These are phyloP conservation scores for Ophion costatus DNA, from an alignment of 2,888 invertebrate genomes.

Conservation along the genomic window DNA sequence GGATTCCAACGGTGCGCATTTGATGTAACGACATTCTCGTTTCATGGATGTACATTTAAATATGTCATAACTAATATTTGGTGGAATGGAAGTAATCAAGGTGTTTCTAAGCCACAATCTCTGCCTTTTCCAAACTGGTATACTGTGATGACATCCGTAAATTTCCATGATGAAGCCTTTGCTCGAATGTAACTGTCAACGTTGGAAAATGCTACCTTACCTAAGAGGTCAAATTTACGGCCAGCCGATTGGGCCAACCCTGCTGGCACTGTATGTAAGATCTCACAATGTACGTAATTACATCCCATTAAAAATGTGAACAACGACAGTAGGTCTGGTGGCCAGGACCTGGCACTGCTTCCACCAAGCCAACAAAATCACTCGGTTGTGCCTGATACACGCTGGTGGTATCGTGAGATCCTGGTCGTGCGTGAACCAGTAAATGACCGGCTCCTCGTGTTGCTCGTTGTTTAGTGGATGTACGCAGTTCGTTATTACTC, in stretches of 20 bases:
- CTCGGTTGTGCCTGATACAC: constrained; percentile 45
- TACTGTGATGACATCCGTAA: background rate
- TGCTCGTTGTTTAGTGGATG: constrained; percentile 75
- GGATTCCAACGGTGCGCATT: too few species aligned
- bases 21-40: too few species aligned
- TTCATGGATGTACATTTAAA: too few species aligned
- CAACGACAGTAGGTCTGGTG: constrained; percentile 30
- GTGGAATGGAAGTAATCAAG: too few species aligned
- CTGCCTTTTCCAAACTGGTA: background rate
- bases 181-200: background rate
- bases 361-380: constrained; percentile 12
- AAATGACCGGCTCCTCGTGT: constrained; percentile 63
- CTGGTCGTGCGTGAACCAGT: constrained; percentile 58
- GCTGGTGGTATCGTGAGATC: background rate
- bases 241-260: constrained; percentile 11
- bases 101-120: background rate
- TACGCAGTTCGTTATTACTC: constrained; percentile 77
- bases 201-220: background rate
- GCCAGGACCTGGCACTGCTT: constrained; percentile 32
- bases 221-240: background rate
- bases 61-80: too few species aligned
- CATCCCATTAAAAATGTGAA: constrained; percentile 13
- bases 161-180: background rate
- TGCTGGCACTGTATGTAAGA: background rate
- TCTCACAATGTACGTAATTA: background rate